These are phyloP conservation scores for Gracilinanus agilis DNA, from an alignment of 2,113 vertebrate genomes.

Conservation along the genomic window DNA sequence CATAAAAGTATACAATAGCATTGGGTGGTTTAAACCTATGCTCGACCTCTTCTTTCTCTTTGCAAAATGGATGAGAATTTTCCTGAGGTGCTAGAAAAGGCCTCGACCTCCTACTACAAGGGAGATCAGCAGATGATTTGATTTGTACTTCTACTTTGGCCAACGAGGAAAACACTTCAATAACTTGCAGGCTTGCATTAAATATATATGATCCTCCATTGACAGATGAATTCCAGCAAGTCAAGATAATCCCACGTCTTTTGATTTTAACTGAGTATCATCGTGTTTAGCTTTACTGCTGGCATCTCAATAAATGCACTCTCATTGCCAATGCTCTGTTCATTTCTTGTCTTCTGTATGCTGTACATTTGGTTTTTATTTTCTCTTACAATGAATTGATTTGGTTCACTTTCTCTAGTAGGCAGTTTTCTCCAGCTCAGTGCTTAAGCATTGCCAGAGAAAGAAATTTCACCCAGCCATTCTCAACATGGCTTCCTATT, in stretches of 20 bases:
- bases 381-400: conserved; percentile 41
- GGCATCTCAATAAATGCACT: conserved; percentile 9
- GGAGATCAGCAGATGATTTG: neutral
- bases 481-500: conserved; percentile 37
- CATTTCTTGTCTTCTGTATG: conserved; percentile 4
- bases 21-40: neutral
- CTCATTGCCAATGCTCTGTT: neutral
- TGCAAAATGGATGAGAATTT: conserved; percentile 13
- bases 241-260: conserved; percentile 16
- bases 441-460: conserved; percentile 19
- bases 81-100: neutral
- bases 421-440: conserved; percentile 33
- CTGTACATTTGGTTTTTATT: conserved; percentile 37
- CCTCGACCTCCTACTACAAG: neutral
- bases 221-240: conserved; percentile 23
- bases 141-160: neutral
- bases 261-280: neutral
- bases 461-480: conserved; percentile 30
- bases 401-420: conserved; percentile 19
- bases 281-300: conserved; percentile 31
- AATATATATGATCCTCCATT: conserved; percentile 4
- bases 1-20: neutral
- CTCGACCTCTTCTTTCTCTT: neutral
- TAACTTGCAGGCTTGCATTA: conserved; percentile 8
- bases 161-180: conserved; percentile 14